Base-by-base conservation (phyloP, 1,140 invertebrate genomes). In the Planococcus citri region DNA sequence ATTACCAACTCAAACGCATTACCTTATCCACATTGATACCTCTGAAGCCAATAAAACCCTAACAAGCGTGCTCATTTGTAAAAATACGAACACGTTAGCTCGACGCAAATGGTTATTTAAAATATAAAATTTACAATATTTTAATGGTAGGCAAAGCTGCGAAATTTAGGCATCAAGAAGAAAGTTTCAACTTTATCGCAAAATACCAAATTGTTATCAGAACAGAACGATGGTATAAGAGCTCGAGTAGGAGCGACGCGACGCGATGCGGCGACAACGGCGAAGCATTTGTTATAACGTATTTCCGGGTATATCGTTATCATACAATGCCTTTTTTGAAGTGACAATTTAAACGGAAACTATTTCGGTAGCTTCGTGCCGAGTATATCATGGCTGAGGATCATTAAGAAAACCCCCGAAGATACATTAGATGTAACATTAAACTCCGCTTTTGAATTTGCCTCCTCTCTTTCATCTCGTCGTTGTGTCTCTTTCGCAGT, bases 401-500 rank as follows among this genome's bases (percentile, higher is more conserved):
- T 51, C 41, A 51, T 51, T 51, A 51, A 51, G 41, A 51, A 51
- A 51, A 51, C 41, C 41, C 41, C 41, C 41, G 41, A 51, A 51
- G 41, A 51, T 51, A 51, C 41, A 51, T 51, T 51, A 51, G 41
- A 51, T 51, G 41, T 51, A 51, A 51, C 41, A 51, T 51, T 51
- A 51, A 51, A 51, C 41, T 51, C 41, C 41, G 41, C 41, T 51
- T 51, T 51, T 51, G 41, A 51, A 51, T 51, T 51, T 51, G 6
- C 17, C 41, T 20, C n/a, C 41, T n/a, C n/a, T n/a, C n/a, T n/a
- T n/a, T n/a, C n/a, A n/a, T n/a, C n/a, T n/a, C n/a, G n/a, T n/a
- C n/a, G n/a, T 51, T 9, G 17, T 12, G 29, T 33, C 29, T 33
- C 29, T 33, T n/a, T n/a, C n/a, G n/a, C 33, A 51, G 41, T 51